A percentile compares a stretch with the other conserved stretches of the same genome.
These are phyloP conservation scores for Spilogale gracilis DNA, from an alignment of 2,113 vertebrate species.

Conservation along the genomic window DNA sequence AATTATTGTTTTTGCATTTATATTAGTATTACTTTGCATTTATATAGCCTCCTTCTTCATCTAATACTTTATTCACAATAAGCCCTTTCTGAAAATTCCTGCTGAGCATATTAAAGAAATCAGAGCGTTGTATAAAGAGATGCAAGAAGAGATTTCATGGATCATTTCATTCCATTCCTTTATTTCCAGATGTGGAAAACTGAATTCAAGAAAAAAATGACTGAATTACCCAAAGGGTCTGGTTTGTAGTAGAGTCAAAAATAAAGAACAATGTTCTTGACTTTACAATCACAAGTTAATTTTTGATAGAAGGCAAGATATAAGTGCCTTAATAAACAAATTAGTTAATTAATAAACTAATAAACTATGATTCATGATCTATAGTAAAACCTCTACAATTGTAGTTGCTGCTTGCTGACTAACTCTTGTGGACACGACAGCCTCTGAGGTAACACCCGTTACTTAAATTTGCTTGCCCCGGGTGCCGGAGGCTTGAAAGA, in stretches of 20 bases:
- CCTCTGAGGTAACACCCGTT: not conserved
- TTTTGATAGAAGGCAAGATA: not conserved
- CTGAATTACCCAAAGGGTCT: not conserved
- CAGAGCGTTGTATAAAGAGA: not conserved
- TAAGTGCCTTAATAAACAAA: not conserved
- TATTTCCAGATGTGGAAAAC: conserved; percentile 53
- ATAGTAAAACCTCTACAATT: not conserved
- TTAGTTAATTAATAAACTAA: not conserved
- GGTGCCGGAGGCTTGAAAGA: not conserved
- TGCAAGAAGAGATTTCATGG: not conserved
- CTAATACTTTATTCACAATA: conserved; percentile 54
- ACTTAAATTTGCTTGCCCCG: not conserved
- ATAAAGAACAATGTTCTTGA: not conserved
- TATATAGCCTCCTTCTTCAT: conserved; percentile 57
- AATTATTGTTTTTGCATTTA: conserved; percentile 72
- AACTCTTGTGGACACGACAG: not conserved
- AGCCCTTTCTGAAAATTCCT: conserved; percentile 20
- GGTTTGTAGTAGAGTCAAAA: conserved; percentile 1
- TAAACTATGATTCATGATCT: not conserved
- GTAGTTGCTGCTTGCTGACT: not conserved
- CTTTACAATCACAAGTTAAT: not conserved
- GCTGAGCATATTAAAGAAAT: conserved; percentile 40
- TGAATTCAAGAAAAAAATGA: not conserved
- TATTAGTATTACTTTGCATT: conserved; percentile 72
- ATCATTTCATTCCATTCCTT: conserved; percentile 12